Conservation (phyloP, 2,113 vertebrate genomes). For the Corythoichthys haematopterus region DNA sequence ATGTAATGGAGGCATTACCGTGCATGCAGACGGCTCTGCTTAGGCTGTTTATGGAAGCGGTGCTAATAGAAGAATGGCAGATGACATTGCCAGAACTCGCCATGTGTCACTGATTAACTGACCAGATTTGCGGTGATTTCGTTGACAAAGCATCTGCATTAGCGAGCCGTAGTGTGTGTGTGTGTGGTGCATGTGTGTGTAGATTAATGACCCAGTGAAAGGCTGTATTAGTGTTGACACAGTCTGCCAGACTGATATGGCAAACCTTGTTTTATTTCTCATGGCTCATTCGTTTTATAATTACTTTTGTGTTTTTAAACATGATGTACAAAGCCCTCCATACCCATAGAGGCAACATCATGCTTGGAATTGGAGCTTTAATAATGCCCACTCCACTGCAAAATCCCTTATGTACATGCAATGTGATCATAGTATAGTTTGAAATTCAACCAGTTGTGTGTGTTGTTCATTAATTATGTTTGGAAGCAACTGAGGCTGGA, state of each 20-base stretch:
- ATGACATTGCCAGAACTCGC: constrained; percentile 59
- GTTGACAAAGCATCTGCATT: constrained; percentile 63
- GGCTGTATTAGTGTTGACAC: constrained; percentile 52
- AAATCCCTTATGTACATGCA: neutral
- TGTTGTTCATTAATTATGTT: too few relatives aligned
- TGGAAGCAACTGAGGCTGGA: too few relatives aligned
- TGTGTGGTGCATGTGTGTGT: constrained; percentile 24
- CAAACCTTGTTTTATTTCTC: constrained; percentile 45
- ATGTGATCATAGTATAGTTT: too few relatives aligned
- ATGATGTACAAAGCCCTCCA: neutral
- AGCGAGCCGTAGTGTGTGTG: constrained; percentile 18
- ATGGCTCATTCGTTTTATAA: constrained; percentile 23
- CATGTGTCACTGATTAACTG: constrained; percentile 70
- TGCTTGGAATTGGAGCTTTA: neutral
- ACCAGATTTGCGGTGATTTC: constrained; percentile 60
- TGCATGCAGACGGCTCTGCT: constrained; percentile 44
- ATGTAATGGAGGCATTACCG: constrained; percentile 53
- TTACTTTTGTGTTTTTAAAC: constrained; percentile 23
- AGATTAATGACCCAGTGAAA: constrained; percentile 55
- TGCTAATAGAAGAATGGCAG: constrained; percentile 27
- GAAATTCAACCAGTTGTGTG: too few relatives aligned
- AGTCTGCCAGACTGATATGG: constrained; percentile 47
- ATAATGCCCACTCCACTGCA: neutral
- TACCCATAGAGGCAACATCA: neutral
- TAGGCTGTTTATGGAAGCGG: constrained; percentile 27